Percentiles rank a stretch among this genome's conserved stretches.
These are phyloP conservation scores for Chrosomus eos DNA, from an alignment of 2,797 vertebrate genomes.

Conservation along the genomic window DNA sequence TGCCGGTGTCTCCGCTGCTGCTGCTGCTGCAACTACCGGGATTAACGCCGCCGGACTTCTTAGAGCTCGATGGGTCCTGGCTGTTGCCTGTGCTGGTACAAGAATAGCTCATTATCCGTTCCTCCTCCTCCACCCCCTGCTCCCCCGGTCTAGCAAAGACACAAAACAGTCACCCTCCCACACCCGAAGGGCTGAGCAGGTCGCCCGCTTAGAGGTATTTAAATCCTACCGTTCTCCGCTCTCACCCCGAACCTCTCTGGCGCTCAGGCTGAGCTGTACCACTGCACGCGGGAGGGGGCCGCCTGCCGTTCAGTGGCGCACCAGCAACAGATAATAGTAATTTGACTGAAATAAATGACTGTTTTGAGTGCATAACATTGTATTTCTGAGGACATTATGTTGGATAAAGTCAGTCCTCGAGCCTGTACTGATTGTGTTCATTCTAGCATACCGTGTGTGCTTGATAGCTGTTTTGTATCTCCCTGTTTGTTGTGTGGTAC, in stretches of 20 bases:
- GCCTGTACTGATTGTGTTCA: not conserved
- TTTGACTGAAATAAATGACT: not conserved
- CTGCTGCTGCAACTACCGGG: slow-evolving; percentile 67
- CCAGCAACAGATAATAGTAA: not conserved
- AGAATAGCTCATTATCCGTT: slow-evolving; percentile 85
- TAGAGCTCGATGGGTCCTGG: slow-evolving; percentile 76
- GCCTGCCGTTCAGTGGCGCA: not conserved
- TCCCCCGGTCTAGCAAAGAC: slow-evolving; percentile 68
- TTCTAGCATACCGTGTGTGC: not conserved
- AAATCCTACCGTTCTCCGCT: slow-evolving; percentile 67
- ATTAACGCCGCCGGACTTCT: slow-evolving; percentile 75
- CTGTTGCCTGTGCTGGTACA: slow-evolving; percentile 83
- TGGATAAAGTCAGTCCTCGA: not conserved
- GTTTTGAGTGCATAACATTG: not conserved
- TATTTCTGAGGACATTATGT: not conserved
- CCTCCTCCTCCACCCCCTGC: slow-evolving; percentile 67
- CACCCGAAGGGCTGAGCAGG: slow-evolving; percentile 66
- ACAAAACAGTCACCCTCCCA: slow-evolving; percentile 71
- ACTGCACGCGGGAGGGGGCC: not conserved
- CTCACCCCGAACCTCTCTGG: slow-evolving; percentile 37
- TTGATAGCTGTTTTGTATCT: not conserved
- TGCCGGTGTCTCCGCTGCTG: slow-evolving; percentile 65
- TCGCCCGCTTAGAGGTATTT: slow-evolving; percentile 72
- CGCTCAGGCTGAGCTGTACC: not conserved
- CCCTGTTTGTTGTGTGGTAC: slow-evolving; percentile 36